These are phyloP conservation scores for Perccottus glenii DNA, from an alignment of 2,113 vertebrate genomes.

Conservation along the genomic window DNA sequence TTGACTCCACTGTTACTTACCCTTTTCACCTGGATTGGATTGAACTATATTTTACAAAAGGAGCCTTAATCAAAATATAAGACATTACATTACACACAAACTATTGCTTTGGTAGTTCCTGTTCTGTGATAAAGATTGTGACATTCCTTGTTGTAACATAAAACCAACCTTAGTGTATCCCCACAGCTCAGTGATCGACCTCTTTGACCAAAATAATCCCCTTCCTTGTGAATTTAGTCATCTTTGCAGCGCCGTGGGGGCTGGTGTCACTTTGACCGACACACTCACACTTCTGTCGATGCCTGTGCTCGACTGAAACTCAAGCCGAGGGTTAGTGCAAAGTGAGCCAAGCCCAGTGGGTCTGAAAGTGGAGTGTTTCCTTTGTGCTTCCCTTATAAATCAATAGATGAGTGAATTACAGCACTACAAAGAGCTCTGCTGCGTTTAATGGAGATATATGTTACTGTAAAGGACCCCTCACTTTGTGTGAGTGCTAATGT, in stretches of 20 bases:
- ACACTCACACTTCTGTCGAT: constrained; percentile 11
- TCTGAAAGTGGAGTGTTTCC: background rate
- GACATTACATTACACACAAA: no score
- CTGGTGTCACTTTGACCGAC: constrained; percentile 10
- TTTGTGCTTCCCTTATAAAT: background rate
- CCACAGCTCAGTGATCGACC: background rate
- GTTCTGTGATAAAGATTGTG: no score
- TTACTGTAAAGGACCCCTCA: background rate
- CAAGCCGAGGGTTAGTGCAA: constrained; percentile 1
- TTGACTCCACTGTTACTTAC: no score
- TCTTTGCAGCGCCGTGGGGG: constrained; percentile 5
- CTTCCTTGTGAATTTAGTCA: background rate
- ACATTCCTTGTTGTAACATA: background rate
- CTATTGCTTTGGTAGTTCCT: no score
- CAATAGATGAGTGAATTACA: constrained; percentile 6
- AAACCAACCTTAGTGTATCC: background rate
- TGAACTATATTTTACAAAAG: no score
- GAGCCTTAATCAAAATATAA: no score
- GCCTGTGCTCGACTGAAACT: constrained; percentile 12
- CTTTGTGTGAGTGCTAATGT: constrained; percentile 6
- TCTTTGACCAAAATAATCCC: background rate
- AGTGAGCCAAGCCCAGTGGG: background rate
- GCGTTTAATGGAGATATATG: constrained; percentile 3
- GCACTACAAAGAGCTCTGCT: background rate
- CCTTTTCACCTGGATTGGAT: no score